A percentile compares a stretch with the other conserved stretches of the same genome.
Evolutionary conservation across 1,140 invertebrate species (phyloP).

Genomic region (Listronotus oregonensis): DNA sequence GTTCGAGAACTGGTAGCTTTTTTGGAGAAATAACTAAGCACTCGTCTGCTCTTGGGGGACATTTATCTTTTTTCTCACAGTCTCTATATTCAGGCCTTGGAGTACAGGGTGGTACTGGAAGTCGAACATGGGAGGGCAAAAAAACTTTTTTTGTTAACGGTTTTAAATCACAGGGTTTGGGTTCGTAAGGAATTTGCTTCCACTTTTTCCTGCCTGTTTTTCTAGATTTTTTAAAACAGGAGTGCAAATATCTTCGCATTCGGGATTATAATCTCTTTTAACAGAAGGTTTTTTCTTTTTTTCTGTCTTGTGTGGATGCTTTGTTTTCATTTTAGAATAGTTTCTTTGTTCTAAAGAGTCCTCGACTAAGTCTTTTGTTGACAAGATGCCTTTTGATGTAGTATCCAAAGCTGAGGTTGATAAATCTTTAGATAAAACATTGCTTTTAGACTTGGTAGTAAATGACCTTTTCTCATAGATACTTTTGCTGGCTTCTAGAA

Average conservation of each 20-base stretch:
- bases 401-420: background rate
- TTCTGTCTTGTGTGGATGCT: background rate
- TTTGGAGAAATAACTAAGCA: conserved; percentile 26
- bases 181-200: conserved; percentile 9
- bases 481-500: background rate
- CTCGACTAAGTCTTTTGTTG: background rate
- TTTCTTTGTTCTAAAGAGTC: conserved; percentile 12
- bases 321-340: conserved; percentile 1
- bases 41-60: conserved; percentile 25
- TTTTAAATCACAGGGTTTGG: conserved; percentile 5
- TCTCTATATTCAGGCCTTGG: conserved; percentile 16
- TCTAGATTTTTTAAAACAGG: background rate
- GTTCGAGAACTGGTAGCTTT: conserved; percentile 18
- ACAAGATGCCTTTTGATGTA: background rate
- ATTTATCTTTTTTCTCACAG: conserved; percentile 8
- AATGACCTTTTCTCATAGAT: background rate
- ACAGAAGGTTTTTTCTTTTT: background rate
- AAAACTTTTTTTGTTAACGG: background rate
- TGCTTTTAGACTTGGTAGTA: conserved; percentile 16
- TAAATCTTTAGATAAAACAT: background rate
- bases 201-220: background rate
- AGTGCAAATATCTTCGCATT: conserved; percentile 21
- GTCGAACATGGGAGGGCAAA: conserved; percentile 24
- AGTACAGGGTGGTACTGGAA: conserved; percentile 12
- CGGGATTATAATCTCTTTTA: conserved; percentile 4